Conservation (phyloP, 2,113 vertebrate species). For the Burhinus oedicnemus region DNA sequence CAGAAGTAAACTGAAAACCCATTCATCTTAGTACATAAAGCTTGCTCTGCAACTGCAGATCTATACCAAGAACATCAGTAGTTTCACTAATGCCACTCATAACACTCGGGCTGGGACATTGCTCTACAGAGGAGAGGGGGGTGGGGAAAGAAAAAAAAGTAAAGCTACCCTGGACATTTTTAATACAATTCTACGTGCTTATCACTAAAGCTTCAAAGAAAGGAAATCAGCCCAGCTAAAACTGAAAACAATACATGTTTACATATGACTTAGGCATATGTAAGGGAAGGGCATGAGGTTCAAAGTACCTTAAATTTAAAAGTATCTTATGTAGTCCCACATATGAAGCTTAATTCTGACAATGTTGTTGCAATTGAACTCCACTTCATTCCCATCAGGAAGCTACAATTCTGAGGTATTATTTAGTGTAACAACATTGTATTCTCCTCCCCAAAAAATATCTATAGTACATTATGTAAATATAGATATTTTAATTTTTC, state of each 20-base stretch:
- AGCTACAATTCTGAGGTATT: neutral
- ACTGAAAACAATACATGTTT: neutral
- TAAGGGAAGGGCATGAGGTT: neutral
- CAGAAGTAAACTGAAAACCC: neutral
- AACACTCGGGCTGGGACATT: fast-evolving
- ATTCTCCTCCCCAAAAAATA: neutral
- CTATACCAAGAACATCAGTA: neutral
- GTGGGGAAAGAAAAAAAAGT: neutral
- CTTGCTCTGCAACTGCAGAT: neutral
- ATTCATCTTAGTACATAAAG: neutral
- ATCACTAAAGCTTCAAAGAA: neutral
- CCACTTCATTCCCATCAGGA: neutral
- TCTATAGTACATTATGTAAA: neutral
- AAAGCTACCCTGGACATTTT: neutral
- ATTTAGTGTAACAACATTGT: neutral
- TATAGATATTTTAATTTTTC: neutral
- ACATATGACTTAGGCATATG: neutral
- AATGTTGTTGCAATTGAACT: neutral
- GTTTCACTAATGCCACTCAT: neutral
- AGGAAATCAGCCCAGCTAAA: neutral
- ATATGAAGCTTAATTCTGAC: neutral
- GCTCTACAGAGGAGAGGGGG: no score
- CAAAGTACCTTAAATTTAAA: neutral
- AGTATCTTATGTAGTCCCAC: neutral
- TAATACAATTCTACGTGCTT: neutral